These are phyloP conservation scores for Platichthys flesus DNA, from an alignment of 2,113 vertebrate genomes.

Conservation along the genomic window DNA sequence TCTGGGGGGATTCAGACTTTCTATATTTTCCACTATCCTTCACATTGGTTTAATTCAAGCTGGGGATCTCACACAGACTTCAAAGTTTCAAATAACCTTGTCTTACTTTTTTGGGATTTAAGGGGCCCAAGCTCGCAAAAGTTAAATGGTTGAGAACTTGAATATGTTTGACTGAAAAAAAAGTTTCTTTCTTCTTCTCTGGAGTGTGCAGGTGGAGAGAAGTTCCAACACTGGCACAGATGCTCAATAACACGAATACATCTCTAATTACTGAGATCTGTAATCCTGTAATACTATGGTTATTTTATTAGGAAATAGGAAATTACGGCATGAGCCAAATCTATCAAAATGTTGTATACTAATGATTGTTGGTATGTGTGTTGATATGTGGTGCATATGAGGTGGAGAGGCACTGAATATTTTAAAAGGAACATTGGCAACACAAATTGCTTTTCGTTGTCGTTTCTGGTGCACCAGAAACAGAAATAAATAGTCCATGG, in stretches of 20 bases:
- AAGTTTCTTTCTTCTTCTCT: too few relatives aligned
- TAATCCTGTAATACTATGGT: too few relatives aligned
- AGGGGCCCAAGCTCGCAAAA: neutral
- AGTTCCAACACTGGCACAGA: too few relatives aligned
- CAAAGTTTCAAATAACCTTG: constrained; percentile 15
- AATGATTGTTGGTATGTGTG: neutral
- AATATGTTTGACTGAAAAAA: too few relatives aligned
- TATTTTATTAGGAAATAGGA: neutral
- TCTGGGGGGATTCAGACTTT: constrained; percentile 56
- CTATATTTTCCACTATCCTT: constrained; percentile 18
- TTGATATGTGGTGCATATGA: neutral
- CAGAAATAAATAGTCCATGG: neutral
- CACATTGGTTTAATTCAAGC: constrained; percentile 13
- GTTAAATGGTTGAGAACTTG: neutral
- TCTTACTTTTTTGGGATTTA: neutral
- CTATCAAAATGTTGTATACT: neutral
- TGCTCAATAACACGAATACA: too few relatives aligned
- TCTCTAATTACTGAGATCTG: too few relatives aligned
- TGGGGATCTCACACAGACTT: constrained; percentile 16
- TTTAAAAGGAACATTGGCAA: neutral
- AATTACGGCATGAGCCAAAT: neutral
- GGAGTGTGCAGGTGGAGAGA: too few relatives aligned
- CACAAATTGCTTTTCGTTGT: too few relatives aligned
- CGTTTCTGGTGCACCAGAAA: neutral
- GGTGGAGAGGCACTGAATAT: neutral